Evolutionary conservation across 2,113 vertebrate species (phyloP), one percentile per base, ranked within the genome.

Genomic region (Maccullochella peelii): DNA sequence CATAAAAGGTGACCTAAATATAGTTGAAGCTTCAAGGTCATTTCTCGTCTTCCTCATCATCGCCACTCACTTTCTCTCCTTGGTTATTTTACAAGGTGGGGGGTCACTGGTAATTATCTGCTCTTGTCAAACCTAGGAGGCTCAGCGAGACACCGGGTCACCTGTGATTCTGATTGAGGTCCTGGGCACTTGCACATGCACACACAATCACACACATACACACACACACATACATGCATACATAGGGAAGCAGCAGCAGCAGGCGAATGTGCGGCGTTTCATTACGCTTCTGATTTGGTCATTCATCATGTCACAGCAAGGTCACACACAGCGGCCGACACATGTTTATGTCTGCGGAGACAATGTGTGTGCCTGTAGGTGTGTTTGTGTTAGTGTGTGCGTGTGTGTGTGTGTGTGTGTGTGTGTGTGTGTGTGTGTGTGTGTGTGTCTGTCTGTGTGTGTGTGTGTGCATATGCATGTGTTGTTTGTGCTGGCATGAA

Each of bases 221-320:
- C 23, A 70, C 20, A 66, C 38, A 52, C 66, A 47, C 55, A 74
- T n/a, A 8, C 59, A n/a, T 36, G 59, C 70, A 73, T 55, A 82
- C 79, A 88, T 27, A 11, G 57, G 30, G 65, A 89, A 80, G 79
- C 85, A 85, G 82, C 85, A 85, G 82, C 77, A 84, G 84, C 89
- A 83, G 90, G 80, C 59, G 47, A 88, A 65, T 38, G 82, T 67
- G 77, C 59, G 9, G 81, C 33, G 50, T 91, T 88, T 93, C 90
- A 94, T 93, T 93, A 92, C 52, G 50, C 67, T 54, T 75, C 74
- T 93, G 93, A 93, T 92, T 84, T 88, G 91, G 88, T 88, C 89
- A 90, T 94, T 91, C 78, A 88, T 93, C 93, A 92, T 88, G 88
- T 88, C 86, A 86, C 63, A 58, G 57, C 18, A 54, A 89, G 91